Conservation (phyloP, 2,113 vertebrate genomes). For the Mellivora capensis region DNA sequence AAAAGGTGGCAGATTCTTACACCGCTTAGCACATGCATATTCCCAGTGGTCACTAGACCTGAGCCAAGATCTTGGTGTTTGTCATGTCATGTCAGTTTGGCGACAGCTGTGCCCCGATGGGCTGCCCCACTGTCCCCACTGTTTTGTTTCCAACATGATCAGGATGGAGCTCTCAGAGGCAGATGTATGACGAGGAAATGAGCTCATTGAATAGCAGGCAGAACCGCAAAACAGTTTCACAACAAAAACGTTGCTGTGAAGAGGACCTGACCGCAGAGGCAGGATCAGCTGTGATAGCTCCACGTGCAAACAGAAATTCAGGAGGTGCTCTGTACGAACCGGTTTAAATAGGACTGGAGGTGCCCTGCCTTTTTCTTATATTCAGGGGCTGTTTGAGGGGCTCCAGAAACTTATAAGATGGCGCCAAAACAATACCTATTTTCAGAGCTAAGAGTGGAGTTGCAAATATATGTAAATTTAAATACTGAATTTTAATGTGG, state of each 20-base stretch:
- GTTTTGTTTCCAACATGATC: neutral
- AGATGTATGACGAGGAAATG: neutral
- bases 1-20: neutral
- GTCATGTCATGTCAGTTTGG: neutral
- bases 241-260: neutral
- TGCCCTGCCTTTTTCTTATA: neutral
- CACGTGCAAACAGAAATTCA: too few species aligned
- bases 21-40: neutral
- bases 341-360: neutral
- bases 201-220: neutral
- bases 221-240: neutral
- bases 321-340: neutral
- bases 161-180: neutral
- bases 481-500: neutral
- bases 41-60: neutral
- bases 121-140: fast-evolving
- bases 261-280: neutral
- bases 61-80: neutral
- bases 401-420: neutral
- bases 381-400: neutral
- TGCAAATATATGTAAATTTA: neutral
- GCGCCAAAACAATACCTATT: neutral
- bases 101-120: neutral
- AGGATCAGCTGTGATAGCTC: too few species aligned
- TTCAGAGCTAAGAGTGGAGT: neutral